phyloP scores from a whole-genome alignment of 2,797 vertebrate genomes.

The Amblyopsis hoosieri region DNA sequence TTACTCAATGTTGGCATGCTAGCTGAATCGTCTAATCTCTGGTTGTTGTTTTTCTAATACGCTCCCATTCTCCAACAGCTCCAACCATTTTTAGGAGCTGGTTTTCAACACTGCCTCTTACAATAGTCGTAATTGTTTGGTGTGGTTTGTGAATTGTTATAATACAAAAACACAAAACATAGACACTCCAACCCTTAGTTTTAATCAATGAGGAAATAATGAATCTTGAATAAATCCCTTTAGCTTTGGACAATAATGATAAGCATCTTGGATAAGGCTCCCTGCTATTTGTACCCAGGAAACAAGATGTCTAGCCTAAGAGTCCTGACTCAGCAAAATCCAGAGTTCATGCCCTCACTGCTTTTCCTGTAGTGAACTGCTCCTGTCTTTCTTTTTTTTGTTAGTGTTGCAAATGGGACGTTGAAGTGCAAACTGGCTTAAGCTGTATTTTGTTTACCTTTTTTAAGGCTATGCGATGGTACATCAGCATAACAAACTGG shows the following conservation, averaged over 20 bases:
- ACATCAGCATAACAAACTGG: too few relatives aligned
- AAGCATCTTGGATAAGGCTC: conserved; percentile 2
- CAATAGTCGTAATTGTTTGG: not conserved
- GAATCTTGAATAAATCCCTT: conserved; percentile 12
- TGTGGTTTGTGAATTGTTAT: not conserved
- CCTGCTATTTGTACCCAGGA: conserved; percentile 12
- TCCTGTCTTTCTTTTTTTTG: conserved; percentile 12
- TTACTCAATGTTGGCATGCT: conserved; percentile 34
- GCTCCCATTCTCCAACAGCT: conserved; percentile 21
- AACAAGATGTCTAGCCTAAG: conserved; percentile 10
- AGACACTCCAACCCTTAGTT: not conserved
- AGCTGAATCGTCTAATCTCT: conserved; percentile 41
- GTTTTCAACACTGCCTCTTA: not conserved
- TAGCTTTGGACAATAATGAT: conserved; percentile 7
- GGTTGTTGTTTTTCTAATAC: conserved; percentile 32
- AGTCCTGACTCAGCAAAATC: conserved; percentile 33
- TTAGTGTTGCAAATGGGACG: conserved; percentile 11
- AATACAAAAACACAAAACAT: too few relatives aligned
- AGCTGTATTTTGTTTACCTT: too few relatives aligned
- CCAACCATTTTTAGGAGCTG: not conserved
- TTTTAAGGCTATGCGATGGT: not conserved
- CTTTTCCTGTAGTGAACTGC: conserved; percentile 31
- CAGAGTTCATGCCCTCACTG: conserved; percentile 29
- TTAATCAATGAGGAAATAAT: conserved; percentile 19
- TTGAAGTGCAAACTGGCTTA: not conserved